Base-by-base conservation (phyloP, 64 coral and sea anemone species). In the Trachythela sp. region DNA sequence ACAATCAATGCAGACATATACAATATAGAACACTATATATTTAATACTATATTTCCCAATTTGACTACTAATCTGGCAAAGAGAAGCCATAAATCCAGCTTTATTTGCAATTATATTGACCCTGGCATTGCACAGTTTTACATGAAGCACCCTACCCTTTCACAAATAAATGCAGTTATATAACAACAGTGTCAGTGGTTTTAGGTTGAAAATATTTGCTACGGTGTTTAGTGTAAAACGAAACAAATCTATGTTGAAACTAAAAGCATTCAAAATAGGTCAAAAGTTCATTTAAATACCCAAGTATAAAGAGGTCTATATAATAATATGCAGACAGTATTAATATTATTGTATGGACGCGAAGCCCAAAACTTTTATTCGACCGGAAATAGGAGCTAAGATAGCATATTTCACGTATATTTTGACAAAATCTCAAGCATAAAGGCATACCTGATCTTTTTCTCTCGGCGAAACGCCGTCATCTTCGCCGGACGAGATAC, bases 401-500 rank as follows among this genome's bases (percentile, higher is more conserved):
- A 59, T 9, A 52, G 14, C 34, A 35, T 36, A 84, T 8, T 52
- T 84, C 18, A 40, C 20, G 48, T 33, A 9, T 39, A 11, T 20
- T 59, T 52, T 35, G 52, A 20, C 70, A 32, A 84, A 39, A 41
- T 56, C 76, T 83, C 15, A 26, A 37, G 75, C 13, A 5, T 85
- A 91, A 20, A 80, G 48, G 39, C 39, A 93, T 90, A 95, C 96
- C 96, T 99, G 96, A 43, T 86, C 85, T 89, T 93, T 91, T 48
- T 99, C 96, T 75, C 96, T 94, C 4, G 96, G 96, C 20, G 96
- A 99, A n/a, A 92, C 75, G 13, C 75, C 93, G 92, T 99, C 96
- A 70, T 97, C 95, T 54, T 99, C 96, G 42, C 94, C 96, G 4
- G 96, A 99, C 26, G 96, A 99, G 52, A 95, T 95, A 40, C 96